Percentiles rank a stretch among this genome's conserved stretches.
These are phyloP conservation scores for Brachypteracias leptosomus DNA, from an alignment of 2,113 vertebrate species.

Conservation along the genomic window DNA sequence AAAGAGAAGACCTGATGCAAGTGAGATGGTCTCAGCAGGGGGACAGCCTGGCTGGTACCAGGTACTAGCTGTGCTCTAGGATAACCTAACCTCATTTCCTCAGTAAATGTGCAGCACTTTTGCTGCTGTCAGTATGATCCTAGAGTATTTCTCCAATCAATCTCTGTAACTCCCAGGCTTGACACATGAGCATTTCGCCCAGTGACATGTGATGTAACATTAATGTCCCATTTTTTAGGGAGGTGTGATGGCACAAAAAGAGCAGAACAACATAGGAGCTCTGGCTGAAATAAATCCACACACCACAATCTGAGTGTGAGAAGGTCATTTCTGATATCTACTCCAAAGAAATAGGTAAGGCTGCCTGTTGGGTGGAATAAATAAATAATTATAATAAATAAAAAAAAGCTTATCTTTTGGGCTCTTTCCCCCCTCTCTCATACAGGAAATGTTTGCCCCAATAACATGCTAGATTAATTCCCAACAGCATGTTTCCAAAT, in stretches of 20 bases:
- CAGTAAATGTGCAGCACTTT: neutral
- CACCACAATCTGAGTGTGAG: neutral
- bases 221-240: neutral
- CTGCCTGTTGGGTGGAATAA: neutral
- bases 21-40: neutral
- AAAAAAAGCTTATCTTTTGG: neutral
- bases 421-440: rapidly evolving
- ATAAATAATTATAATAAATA: neutral
- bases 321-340: neutral
- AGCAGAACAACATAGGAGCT: neutral
- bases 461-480: neutral
- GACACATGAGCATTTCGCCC: neutral
- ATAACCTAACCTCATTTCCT: neutral
- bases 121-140: neutral
- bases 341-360: neutral
- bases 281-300: neutral
- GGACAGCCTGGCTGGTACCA: neutral
- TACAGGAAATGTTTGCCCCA: neutral
- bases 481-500: neutral
- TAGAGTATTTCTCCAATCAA: neutral
- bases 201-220: rapidly evolving
- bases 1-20: neutral
- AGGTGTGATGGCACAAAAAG: neutral
- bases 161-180: neutral
- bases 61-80: neutral